These are phyloP conservation scores for Etheostoma cragini DNA, from an alignment of 2,113 vertebrate genomes.

Conservation along the genomic window DNA sequence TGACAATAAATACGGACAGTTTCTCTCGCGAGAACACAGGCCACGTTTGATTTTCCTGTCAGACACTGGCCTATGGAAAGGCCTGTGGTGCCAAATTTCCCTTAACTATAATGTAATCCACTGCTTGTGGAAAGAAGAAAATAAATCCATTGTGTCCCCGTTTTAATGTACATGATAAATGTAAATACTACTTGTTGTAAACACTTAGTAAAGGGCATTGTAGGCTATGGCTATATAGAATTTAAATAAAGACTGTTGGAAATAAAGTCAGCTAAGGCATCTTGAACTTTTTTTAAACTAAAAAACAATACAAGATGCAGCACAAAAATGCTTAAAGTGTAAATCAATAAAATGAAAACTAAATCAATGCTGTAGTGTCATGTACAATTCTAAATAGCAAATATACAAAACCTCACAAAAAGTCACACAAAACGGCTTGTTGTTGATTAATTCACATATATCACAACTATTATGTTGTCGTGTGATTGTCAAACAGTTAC, in stretches of 20 bases:
- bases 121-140: neutral
- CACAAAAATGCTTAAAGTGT: neutral
- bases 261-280: neutral
- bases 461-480: neutral
- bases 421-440: neutral
- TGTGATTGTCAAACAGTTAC: neutral
- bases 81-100: neutral
- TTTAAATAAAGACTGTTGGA: neutral
- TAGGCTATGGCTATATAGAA: neutral
- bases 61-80: neutral
- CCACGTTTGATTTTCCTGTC: neutral
- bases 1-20: slow-evolving; percentile 53
- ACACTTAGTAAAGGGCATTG: neutral
- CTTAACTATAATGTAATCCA: neutral
- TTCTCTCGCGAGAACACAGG: slow-evolving; percentile 67
- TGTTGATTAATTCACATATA: neutral
- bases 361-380: neutral
- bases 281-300: no score
- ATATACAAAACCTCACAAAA: neutral
- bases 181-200: neutral
- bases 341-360: neutral
- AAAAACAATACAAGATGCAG: neutral
- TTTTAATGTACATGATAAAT: no score
- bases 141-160: neutral
- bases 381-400: neutral